These are phyloP conservation scores for Hippopotamyrus pictus DNA, from an alignment of 2,797 vertebrate species.

Conservation along the genomic window DNA sequence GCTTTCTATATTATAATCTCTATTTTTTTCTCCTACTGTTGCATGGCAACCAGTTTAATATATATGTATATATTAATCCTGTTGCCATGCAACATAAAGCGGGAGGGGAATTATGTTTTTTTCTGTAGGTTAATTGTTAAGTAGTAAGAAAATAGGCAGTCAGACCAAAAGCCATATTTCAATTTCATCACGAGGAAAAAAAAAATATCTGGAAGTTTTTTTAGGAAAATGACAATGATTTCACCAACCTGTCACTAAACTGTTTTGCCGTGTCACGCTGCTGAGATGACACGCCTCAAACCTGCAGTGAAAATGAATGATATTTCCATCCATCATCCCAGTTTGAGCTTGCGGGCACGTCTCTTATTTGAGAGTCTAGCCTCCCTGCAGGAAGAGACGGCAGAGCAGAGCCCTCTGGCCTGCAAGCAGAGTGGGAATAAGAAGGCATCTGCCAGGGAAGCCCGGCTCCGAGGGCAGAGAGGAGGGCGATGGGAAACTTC, in stretches of 20 bases:
- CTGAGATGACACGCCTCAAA: neutral
- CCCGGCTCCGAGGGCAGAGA: neutral
- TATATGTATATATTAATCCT: neutral
- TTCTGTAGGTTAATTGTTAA: neutral
- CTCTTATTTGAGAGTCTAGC: neutral
- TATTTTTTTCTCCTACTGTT: neutral
- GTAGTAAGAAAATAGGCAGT: neutral
- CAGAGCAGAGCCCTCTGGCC: neutral
- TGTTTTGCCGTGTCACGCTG: neutral
- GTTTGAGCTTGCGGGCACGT: neutral
- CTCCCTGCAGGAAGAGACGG: neutral
- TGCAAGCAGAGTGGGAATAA: neutral
- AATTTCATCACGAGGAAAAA: neutral
- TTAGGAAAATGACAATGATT: neutral
- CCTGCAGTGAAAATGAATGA: neutral
- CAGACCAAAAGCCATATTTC: neutral
- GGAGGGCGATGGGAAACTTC: neutral
- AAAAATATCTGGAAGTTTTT: neutral
- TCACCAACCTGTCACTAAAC: neutral
- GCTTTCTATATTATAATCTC: neutral
- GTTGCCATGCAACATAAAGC: conserved; percentile 9
- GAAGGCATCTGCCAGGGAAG: neutral
- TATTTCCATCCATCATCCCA: neutral
- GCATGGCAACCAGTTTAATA: conserved; percentile 18
- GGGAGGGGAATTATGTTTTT: neutral